Evolutionary conservation across 2,113 vertebrate species (phyloP).

Genomic region (Apteryx mantelli): DNA sequence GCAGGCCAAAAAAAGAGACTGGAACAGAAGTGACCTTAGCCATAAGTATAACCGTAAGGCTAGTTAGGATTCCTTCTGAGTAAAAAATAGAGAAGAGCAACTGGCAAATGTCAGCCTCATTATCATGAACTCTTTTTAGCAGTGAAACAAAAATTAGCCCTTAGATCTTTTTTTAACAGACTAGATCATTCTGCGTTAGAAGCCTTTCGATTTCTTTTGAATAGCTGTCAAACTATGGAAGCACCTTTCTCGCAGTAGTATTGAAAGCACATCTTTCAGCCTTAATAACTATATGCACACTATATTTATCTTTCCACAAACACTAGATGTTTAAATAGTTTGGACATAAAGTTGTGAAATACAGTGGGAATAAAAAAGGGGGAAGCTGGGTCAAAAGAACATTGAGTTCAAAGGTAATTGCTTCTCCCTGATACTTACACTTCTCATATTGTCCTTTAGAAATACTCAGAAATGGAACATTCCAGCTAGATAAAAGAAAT

Average conservation of each 20-base stretch:
- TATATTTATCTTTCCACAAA: conserved; percentile 4
- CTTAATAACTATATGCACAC: neutral
- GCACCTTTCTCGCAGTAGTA: neutral
- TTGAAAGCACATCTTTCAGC: neutral
- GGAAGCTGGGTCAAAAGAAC: neutral
- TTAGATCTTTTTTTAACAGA: conserved; percentile 24
- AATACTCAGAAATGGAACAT: neutral
- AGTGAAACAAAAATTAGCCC: conserved; percentile 34
- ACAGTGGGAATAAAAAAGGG: neutral
- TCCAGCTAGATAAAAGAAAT: neutral
- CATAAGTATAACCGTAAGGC: neutral
- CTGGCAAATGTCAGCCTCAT: conserved; percentile 69
- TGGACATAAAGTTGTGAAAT: neutral
- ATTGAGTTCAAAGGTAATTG: neutral
- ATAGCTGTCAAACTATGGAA: neutral
- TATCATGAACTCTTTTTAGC: conserved; percentile 45
- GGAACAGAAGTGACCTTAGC: conserved; percentile 44
- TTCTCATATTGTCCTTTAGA: neutral
- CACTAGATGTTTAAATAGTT: neutral
- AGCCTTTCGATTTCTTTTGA: conserved; percentile 6
- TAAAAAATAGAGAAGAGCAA: conserved; percentile 71
- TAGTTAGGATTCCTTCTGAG: conserved; percentile 63
- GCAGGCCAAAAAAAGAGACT: conserved; percentile 6
- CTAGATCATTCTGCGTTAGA: neutral
- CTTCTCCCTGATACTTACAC: neutral